phyloP scores from a whole-genome alignment of 2,888 invertebrate species.

The Epicampocera succincta region DNA sequence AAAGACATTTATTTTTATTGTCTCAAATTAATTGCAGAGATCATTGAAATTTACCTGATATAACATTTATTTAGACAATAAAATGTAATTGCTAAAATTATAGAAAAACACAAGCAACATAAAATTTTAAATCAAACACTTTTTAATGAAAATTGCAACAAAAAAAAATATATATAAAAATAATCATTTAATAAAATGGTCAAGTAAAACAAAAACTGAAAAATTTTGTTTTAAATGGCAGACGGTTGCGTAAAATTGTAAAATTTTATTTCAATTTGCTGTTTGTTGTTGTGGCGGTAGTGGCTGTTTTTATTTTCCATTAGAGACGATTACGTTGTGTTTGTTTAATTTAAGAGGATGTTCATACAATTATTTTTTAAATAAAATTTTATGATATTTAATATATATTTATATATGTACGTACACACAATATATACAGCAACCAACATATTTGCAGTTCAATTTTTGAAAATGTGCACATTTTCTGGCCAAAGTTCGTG shows the following conservation, averaged over 20 bases:
- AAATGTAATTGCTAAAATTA: slow-evolving; percentile 12
- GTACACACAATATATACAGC: too few species aligned
- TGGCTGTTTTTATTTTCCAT: slow-evolving; percentile 32
- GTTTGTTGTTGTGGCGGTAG: slow-evolving; percentile 10
- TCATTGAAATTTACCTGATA: neutral
- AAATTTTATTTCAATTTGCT: slow-evolving; percentile 47
- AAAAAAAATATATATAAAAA: neutral
- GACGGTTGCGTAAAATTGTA: slow-evolving; percentile 63
- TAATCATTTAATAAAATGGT: slow-evolving; percentile 25
- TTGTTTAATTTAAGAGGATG: slow-evolving; percentile 52
- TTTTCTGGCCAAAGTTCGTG: slow-evolving; percentile 15
- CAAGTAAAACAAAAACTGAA: neutral
- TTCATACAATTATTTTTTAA: slow-evolving; percentile 42
- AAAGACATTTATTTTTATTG: slow-evolving; percentile 4
- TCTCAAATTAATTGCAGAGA: slow-evolving; percentile 23
- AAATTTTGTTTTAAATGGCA: slow-evolving; percentile 40
- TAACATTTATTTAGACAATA: slow-evolving; percentile 17
- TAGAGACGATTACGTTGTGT: slow-evolving; percentile 40
- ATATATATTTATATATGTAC: slow-evolving; percentile 5
- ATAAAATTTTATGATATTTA: slow-evolving; percentile 55
- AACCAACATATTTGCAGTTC: neutral
- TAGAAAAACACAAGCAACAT: slow-evolving; percentile 12
- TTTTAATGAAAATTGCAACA: slow-evolving; percentile 24
- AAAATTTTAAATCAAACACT: slow-evolving; percentile 19
- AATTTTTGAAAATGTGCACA: neutral